Percentiles rank a stretch among this genome's conserved stretches.
phyloP scores from a whole-genome alignment of 2,113 vertebrate genomes.

The Holacanthus passer region DNA sequence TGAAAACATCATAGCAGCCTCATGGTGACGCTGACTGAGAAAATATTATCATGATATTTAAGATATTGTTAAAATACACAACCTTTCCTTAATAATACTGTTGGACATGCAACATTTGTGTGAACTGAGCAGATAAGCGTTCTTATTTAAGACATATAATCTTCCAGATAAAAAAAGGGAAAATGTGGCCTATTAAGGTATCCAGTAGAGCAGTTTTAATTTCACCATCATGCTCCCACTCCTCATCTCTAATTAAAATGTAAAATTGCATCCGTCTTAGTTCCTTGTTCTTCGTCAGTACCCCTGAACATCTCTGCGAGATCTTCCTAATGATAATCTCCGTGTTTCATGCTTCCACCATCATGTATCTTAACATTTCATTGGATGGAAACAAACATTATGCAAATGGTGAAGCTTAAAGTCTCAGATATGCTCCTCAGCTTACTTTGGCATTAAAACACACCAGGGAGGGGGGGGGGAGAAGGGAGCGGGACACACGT shows the following conservation, averaged over 20 bases:
- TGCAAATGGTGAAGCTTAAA: slow-evolving; percentile 75
- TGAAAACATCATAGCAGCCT: slow-evolving; percentile 13
- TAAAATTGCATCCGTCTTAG: slow-evolving; percentile 53
- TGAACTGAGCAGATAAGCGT: not conserved
- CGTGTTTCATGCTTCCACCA: slow-evolving; percentile 69
- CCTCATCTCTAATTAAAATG: slow-evolving; percentile 63
- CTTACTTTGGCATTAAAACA: slow-evolving; percentile 54
- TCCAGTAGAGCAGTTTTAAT: slow-evolving; percentile 31
- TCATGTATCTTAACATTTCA: slow-evolving; percentile 62
- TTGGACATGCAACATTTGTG: not conserved
- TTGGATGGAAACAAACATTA: slow-evolving; percentile 71
- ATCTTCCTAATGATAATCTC: slow-evolving; percentile 77
- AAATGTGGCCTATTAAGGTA: not conserved
- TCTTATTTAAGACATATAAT: not conserved
- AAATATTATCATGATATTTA: not conserved
- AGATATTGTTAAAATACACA: not conserved
- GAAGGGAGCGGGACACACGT: not conserved
- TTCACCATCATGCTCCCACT: slow-evolving; percentile 33
- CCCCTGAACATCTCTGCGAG: slow-evolving; percentile 53
- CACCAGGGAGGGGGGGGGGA: slow-evolving; percentile 12
- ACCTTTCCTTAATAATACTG: not conserved
- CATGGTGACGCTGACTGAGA: not conserved
- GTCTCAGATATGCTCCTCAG: slow-evolving; percentile 72
- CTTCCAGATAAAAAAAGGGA: not conserved
- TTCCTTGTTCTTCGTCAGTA: slow-evolving; percentile 61